A percentile compares a stretch with the other conserved stretches of the same genome.
phyloP scores from a whole-genome alignment of 2,888 invertebrate genomes.

The Dorcus parallelipipedus region DNA sequence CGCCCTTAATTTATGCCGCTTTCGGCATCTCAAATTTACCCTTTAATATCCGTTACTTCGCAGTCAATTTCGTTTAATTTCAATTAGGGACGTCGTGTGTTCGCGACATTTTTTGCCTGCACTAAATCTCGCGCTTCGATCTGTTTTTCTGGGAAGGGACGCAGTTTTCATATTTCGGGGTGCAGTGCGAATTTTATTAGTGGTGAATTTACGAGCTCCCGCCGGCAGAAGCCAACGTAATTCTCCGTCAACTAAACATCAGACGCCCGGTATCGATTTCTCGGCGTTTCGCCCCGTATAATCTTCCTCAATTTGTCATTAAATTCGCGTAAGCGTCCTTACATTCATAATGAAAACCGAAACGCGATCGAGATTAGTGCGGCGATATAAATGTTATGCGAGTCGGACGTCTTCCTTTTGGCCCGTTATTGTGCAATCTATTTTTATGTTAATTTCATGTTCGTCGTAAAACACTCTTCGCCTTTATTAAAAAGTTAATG shows the following conservation, averaged over 20 bases:
- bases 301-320: slow-evolving; percentile 25
- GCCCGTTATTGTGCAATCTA: slow-evolving; percentile 6
- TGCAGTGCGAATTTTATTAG: slow-evolving; percentile 29
- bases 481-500: slow-evolving; percentile 20
- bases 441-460: slow-evolving; percentile 15
- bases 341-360: no score
- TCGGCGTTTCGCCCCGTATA: slow-evolving; percentile 10
- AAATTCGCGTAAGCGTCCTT: slow-evolving; percentile 24
- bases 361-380: no score
- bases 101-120: slow-evolving; percentile 1
- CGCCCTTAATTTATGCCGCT: slow-evolving; percentile 16
- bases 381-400: no score
- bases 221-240: slow-evolving; percentile 29
- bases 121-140: neutral
- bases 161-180: slow-evolving; percentile 14
- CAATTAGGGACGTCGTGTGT: slow-evolving; percentile 1
- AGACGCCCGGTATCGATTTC: slow-evolving; percentile 15
- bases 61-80: slow-evolving; percentile 6
- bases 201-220: slow-evolving; percentile 28
- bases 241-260: slow-evolving; percentile 29
- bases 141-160: neutral
- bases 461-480: slow-evolving; percentile 6
- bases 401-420: no score
- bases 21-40: slow-evolving; percentile 14
- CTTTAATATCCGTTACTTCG: slow-evolving; percentile 14